These are phyloP conservation scores for Drosophila watanabei DNA, from an alignment of 1,140 invertebrate genomes.

Conservation along the genomic window DNA sequence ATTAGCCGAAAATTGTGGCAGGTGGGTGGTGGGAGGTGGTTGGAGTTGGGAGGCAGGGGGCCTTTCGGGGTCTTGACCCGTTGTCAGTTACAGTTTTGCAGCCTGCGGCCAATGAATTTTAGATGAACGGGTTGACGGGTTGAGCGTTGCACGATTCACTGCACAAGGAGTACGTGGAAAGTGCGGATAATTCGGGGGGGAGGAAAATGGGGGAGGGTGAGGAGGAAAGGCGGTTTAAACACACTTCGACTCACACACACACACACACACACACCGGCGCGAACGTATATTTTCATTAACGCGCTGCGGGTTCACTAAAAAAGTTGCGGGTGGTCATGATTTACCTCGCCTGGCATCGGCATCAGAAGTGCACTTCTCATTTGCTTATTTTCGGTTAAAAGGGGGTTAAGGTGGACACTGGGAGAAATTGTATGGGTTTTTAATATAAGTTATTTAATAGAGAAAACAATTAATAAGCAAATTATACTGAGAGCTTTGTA, in stretches of 20 bases:
- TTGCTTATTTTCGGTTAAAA: conserved; percentile 31
- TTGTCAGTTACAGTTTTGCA: conserved; percentile 60
- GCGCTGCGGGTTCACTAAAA: conserved; percentile 65
- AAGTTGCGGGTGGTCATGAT: conserved; percentile 79
- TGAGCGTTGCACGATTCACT: conserved; percentile 62
- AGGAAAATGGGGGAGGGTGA: background rate
- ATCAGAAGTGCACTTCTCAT: conserved; percentile 48
- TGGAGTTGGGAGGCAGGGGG: background rate
- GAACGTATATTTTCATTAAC: conserved; percentile 54
- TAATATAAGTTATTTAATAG: background rate
- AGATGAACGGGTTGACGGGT: conserved; percentile 76
- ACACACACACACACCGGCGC: conserved; percentile 17
- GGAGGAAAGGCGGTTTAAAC: conserved; percentile 5
- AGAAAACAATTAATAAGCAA: background rate
- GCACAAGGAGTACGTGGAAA: conserved; percentile 45
- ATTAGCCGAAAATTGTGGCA: conserved; percentile 74
- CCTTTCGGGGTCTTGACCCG: conserved; percentile 44
- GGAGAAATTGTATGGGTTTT: background rate
- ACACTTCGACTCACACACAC: no score
- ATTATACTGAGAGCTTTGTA: background rate
- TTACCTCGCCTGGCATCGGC: background rate
- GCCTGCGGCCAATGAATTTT: conserved; percentile 76
- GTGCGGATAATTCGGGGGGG: background rate
- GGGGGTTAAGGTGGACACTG: conserved; percentile 12
- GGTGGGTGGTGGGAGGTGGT: conserved; percentile 17